phyloP scores from a whole-genome alignment of 2,113 vertebrate genomes.

The Ascaphus truei region DNA sequence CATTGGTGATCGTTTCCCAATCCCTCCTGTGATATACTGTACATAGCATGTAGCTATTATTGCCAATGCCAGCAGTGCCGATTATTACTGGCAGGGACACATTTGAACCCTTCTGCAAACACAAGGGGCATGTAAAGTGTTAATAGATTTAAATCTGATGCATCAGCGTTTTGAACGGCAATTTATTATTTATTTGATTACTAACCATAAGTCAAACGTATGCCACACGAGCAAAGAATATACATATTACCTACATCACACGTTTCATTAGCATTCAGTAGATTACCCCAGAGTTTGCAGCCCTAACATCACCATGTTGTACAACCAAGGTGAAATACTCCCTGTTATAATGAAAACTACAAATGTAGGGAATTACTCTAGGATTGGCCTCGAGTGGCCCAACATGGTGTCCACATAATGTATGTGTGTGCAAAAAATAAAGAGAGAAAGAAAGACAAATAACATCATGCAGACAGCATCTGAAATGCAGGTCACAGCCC shows the following conservation, averaged over 20 bases:
- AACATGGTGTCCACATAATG: conserved; percentile 44
- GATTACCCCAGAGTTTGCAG: background rate
- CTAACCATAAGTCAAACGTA: too few relatives aligned
- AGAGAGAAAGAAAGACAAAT: conserved; percentile 12
- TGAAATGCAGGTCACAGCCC: conserved; percentile 52
- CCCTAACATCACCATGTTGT: background rate
- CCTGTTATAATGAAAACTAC: background rate
- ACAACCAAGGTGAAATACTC: background rate
- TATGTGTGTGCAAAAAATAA: conserved; percentile 50
- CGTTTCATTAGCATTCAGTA: background rate
- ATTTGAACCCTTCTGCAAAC: too few relatives aligned
- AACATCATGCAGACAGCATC: conserved; percentile 48
- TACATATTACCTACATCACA: background rate
- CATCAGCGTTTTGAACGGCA: too few relatives aligned
- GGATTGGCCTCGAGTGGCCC: conserved; percentile 44
- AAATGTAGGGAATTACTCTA: conserved; percentile 13
- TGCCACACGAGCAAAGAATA: too few relatives aligned
- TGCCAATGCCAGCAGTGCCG: too few relatives aligned
- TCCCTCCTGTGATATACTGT: too few relatives aligned
- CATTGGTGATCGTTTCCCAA: too few relatives aligned
- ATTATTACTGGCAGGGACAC: too few relatives aligned
- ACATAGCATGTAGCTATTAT: too few relatives aligned
- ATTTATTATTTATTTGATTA: too few relatives aligned
- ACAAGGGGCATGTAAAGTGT: too few relatives aligned
- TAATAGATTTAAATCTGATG: too few relatives aligned